Evolutionary conservation across 2,888 invertebrate species (phyloP), one percentile per base, ranked within the genome.

Genomic region (Drosophila pseudotalamancana): DNA sequence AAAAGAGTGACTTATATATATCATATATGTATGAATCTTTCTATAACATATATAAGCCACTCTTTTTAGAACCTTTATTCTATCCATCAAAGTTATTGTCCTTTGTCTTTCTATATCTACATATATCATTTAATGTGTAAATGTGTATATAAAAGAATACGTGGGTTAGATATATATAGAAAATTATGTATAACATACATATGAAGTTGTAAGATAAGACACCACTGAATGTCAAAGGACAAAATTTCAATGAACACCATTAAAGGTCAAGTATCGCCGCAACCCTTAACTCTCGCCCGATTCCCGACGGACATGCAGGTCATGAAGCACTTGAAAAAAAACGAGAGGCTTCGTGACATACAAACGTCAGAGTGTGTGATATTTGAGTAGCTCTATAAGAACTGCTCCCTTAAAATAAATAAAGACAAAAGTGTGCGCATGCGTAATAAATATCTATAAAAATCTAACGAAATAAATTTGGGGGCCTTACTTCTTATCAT

Each of bases 401-500:
- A 34, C n/a, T 29, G 21, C 23, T 16, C 45, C 61, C 27, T 11
- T 34, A 23, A 23, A 19, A 19, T 40, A 57, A 60, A 51, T 46
- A 60, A 50, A 64, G 35, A 32, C 32, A 59, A 53, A 48, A 23
- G 39, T 42, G 39, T 39, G 59, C 37, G 29, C 37, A 49, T 50
- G 42, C 50, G 71, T 62, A 77, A 78, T 81, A 62, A 67, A 81
- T 78, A 77, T 63, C 46, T 49, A 62, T 61, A 54, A 54, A 53
- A 63, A 46, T 48, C 42, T 56, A 34, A 50, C 32, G 51, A 72
- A 75, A 70, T 73, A 65, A 81, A 43, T 42, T 53, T 55, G 14
- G 43, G n/a, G 50, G 46, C 46, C 29, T 53, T n/a, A 42, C 45
- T 66, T 53, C 53, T 35, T 37, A 39, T 31, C 6, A 19, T 3